Conservation (phyloP, 2,113 vertebrate species). For the Xerus inauris region DNA sequence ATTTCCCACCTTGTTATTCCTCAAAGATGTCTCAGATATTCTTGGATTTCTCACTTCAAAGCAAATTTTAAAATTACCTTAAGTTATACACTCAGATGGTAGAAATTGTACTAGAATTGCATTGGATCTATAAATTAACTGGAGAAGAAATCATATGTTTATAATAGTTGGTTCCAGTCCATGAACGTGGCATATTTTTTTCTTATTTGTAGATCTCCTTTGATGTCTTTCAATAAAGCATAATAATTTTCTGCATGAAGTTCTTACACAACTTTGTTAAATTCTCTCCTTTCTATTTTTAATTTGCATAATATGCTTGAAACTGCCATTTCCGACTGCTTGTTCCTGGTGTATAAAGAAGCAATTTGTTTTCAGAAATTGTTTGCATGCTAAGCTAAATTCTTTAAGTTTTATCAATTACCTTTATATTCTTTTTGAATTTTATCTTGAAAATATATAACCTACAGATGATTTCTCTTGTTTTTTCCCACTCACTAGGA, state of each 20-base stretch:
- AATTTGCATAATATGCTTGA: neutral
- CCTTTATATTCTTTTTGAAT: neutral
- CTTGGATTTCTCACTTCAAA: neutral
- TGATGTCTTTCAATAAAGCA: neutral
- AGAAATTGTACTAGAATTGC: neutral
- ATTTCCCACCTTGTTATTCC: neutral
- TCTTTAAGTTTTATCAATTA: neutral
- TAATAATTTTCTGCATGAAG: neutral
- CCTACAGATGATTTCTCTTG: neutral
- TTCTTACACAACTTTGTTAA: neutral
- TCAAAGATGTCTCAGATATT: neutral
- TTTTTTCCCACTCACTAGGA: neutral
- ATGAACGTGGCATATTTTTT: neutral
- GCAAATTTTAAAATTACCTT: neutral
- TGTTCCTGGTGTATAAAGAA: neutral
- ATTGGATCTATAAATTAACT: neutral
- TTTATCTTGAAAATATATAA: neutral
- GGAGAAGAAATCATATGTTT: neutral
- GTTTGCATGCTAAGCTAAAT: neutral
- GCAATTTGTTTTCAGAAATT: neutral
- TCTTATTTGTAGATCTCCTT: neutral
- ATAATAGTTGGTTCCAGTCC: neutral
- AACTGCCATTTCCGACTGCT: neutral
- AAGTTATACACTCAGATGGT: neutral
- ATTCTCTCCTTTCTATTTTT: neutral